A percentile compares a stretch with the other conserved stretches of the same genome.
Conservation (phyloP, 2,888 invertebrate species). For the Eulithis testata region DNA sequence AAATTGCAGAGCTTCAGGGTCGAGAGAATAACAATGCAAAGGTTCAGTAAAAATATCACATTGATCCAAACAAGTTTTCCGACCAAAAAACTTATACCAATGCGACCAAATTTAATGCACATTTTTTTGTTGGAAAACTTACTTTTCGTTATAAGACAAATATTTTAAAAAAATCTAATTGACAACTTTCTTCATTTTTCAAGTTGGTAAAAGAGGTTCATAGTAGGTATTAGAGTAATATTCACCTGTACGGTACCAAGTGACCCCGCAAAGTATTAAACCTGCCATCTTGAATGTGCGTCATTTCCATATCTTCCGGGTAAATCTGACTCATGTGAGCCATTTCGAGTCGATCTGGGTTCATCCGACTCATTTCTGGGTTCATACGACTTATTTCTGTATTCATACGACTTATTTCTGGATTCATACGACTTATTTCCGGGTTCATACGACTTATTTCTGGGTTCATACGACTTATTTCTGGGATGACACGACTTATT, state of each 20-base stretch:
- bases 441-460: constrained; percentile 39
- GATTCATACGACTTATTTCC: constrained; percentile 44
- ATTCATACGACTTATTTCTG: constrained; percentile 51
- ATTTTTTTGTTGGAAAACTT: too few relatives aligned
- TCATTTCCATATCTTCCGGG: constrained; percentile 49
- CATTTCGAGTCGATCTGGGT: constrained; percentile 55
- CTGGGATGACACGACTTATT: too few relatives aligned
- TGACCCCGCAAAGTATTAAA: constrained; percentile 76
- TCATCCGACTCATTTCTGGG: constrained; percentile 49
- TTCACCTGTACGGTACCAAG: constrained; percentile 65
- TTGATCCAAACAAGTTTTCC: too few relatives aligned
- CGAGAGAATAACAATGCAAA: too few relatives aligned
- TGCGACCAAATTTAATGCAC: too few relatives aligned
- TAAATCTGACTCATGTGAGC: constrained; percentile 57
- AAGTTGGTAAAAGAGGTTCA: too few relatives aligned
- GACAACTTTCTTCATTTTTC: too few relatives aligned
- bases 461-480: constrained; percentile 29
- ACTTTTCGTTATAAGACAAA: too few relatives aligned
- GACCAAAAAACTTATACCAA: too few relatives aligned
- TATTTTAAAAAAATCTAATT: too few relatives aligned
- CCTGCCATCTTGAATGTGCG: constrained; percentile 53
- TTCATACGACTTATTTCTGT: constrained; percentile 52
- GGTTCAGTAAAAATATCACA: too few relatives aligned
- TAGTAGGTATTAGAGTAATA: not conserved
- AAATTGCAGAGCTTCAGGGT: too few relatives aligned